Base-by-base conservation (phyloP, 2,888 invertebrate species). In the Epistrophella euchroma region DNA sequence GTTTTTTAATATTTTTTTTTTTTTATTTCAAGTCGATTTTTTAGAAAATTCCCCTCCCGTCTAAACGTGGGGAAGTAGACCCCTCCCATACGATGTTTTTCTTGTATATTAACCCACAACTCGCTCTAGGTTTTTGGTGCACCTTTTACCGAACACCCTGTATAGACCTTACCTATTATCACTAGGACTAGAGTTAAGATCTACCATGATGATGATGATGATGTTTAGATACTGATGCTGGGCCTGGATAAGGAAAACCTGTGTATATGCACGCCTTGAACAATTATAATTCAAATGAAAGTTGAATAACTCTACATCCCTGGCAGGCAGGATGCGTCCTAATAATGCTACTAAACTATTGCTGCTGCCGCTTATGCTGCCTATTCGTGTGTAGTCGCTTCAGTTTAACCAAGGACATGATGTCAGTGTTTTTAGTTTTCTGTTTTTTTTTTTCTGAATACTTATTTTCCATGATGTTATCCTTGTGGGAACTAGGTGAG, bases 401-500 rank as follows among this genome's bases (percentile, higher is more conserved):
- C 19, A 37, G 35, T 74, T 40, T 35, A 45, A 60, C 22, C 77
- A 77, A 77, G 82, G 82, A 83, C 82, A 68, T 70, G 43, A 73
- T 62, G 35, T 45, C 32, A 77, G 77, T 77, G 82, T 77, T 72
- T 62, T 60, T 35, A 17, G 50, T 64, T 52, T 37, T 50, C 10
- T 66, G 32, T 47, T 47, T 43, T 40, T 11, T 52, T 52, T 52
- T 37, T 68, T 15, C 22, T 9, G 22, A 25, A 15, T 22, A 19
- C 40, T 47, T 15, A n/a, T 58, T 55, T 62, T 47, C 17, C 32
- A 64, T 76, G 22, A 56, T 76, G 64, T 71, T 47, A 75, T 80
- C 52, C 75, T 77, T 68, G 72, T 73, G 82, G 58, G 72, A 77
- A 83, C 45, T 77, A 73, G 82, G 77, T 83, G 72, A 83, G 45